Evolutionary conservation across 2,888 invertebrate genomes (phyloP), one percentile per base, ranked within the genome.

Genomic region (Rhogogaster chlorosoma): DNA sequence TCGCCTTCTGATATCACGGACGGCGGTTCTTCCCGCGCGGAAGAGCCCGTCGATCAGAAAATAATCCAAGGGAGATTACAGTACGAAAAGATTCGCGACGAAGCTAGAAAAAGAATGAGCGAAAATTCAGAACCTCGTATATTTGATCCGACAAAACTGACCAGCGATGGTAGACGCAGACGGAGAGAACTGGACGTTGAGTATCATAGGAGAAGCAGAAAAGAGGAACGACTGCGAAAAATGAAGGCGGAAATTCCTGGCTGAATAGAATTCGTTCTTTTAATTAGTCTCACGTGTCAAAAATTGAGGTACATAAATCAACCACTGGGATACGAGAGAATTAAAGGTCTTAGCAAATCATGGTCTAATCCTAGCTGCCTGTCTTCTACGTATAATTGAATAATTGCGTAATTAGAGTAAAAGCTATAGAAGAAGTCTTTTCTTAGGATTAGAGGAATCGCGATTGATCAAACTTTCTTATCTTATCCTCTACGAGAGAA

Each of bases 91-190:
- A 84, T 84, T 26, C n/a, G 85, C 9, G 83, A 87, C 0, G 90
- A 90, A 22, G 93, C 95, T 0, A 86, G 90, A 0, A 92, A 89
- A 57, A 94, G 92, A 45, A 94, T 96, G 0, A 89, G 90, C 10
- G 92, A 93, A 0, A 93, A 95, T 92, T 94, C 94, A 0, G 94
- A 94, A 88, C 91, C 91, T 26, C 94, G 94, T 6, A 89, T 91
- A 12, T 96, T 95, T 88, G 93, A 94, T 87, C 96, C 95, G 95
- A 94, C 94, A 36, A 91, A 93, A 12, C 94, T 95, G 22, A 89
- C 95, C 75, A 91, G 93, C 15, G 94, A 94, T 86, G 95, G 95
- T 0, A 94, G 93, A 88, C 94, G 94, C 85, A 92, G 95, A 88
- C 91, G 95, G 38, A 93, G 93, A 84, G 92, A 94, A 26, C 90